Percentiles rank a stretch among this genome's conserved stretches.
phyloP scores from a whole-genome alignment of 1,140 invertebrate genomes.

The Tenebrio molitor region DNA sequence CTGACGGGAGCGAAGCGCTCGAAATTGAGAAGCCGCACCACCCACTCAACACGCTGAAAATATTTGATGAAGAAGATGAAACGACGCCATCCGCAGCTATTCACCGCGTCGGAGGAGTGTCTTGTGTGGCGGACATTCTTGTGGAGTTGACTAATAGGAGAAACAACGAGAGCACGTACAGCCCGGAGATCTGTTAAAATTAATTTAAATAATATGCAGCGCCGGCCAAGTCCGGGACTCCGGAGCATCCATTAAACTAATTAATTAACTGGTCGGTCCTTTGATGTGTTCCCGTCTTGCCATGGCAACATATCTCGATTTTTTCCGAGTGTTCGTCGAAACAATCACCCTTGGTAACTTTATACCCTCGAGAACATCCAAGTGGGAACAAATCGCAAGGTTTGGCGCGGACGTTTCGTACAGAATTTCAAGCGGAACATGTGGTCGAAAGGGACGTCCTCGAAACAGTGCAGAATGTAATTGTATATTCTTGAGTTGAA shows the following conservation, averaged over 20 bases:
- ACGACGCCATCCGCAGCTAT: too few species aligned
- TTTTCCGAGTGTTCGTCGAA: neutral
- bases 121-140: too few species aligned
- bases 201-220: too few species aligned
- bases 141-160: too few species aligned
- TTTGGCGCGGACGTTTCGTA: constrained; percentile 40
- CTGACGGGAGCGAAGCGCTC: neutral
- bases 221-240: too few species aligned
- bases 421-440: constrained; percentile 43
- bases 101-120: too few species aligned
- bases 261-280: constrained; percentile 6
- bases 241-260: neutral
- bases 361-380: constrained; percentile 26
- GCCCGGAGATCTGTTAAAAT: too few species aligned
- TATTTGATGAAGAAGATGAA: too few species aligned
- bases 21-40: neutral
- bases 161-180: too few species aligned
- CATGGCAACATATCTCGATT: neutral
- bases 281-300: neutral
- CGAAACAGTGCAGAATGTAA: constrained; percentile 5
- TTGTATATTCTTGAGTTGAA: constrained; percentile 31
- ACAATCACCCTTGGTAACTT: constrained; percentile 10
- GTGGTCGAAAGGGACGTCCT: constrained; percentile 28
- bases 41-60: too few species aligned
- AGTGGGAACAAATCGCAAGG: constrained; percentile 7